These are phyloP conservation scores for Rallus crepitans DNA, from an alignment of 2,797 vertebrate species.

Conservation along the genomic window DNA sequence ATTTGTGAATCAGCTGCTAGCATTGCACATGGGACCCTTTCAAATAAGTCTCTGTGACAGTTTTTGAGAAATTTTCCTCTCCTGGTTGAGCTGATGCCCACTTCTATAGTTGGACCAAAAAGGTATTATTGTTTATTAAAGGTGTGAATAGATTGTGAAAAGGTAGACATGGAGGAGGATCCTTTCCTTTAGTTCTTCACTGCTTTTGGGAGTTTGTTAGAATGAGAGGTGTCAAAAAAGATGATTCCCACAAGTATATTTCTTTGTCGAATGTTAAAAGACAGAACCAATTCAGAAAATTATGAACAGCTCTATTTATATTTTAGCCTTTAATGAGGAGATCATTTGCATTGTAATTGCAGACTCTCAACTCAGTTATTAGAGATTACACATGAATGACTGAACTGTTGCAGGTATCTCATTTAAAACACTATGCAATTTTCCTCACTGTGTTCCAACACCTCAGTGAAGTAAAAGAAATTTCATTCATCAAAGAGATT, in stretches of 20 bases:
- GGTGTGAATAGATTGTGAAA: neutral
- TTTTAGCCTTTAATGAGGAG: neutral
- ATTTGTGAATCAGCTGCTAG: neutral
- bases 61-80: neutral
- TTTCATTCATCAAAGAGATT: neutral
- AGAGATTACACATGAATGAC: neutral
- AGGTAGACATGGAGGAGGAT: neutral
- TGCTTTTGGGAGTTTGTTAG: neutral
- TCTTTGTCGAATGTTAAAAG: neutral
- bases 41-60: neutral
- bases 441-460: neutral
- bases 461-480: neutral
- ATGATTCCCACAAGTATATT: neutral
- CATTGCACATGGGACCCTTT: neutral
- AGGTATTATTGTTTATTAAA: neutral
- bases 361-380: neutral
- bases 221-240: neutral
- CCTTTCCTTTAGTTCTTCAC: neutral
- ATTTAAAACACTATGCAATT: neutral
- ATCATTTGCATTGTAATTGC: neutral
- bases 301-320: neutral
- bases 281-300: neutral
- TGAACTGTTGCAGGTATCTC: neutral
- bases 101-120: neutral
- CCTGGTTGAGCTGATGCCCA: neutral